Evolutionary conservation across 1,140 invertebrate genomes (phyloP).

Genomic region (Magallana gigas): DNA sequence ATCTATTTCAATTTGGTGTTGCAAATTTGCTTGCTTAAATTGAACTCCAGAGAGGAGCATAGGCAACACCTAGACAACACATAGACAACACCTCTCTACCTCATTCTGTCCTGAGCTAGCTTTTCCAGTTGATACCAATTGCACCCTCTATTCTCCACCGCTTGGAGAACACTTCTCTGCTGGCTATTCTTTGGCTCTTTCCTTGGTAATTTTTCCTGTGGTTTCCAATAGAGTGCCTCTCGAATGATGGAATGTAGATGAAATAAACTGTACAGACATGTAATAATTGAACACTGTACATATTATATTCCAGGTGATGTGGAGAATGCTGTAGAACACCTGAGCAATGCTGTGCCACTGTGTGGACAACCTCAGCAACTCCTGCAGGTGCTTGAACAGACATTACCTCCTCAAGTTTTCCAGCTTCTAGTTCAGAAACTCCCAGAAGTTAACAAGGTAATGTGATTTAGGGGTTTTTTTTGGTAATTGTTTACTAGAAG

Average conservation of each 20-base stretch:
- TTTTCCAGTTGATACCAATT: background rate
- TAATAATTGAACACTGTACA: too few species aligned
- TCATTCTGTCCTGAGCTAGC: background rate
- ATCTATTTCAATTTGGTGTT: too few species aligned
- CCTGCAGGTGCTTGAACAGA: constrained; percentile 95
- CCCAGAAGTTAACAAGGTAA: constrained; percentile 19
- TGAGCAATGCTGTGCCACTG: constrained; percentile 96
- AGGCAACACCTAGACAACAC: background rate
- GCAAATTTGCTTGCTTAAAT: background rate
- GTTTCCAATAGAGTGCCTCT: background rate
- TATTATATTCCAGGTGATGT: constrained; percentile 84
- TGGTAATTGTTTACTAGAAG: too few species aligned
- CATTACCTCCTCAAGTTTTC: constrained; percentile 94
- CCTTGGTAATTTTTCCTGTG: background rate
- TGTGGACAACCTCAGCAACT: constrained; percentile 96
- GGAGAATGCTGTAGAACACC: constrained; percentile 94
- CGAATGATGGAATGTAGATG: background rate
- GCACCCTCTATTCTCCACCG: background rate
- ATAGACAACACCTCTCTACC: background rate
- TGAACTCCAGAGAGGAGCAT: background rate
- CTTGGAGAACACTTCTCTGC: background rate
- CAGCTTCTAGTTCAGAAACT: constrained; percentile 88
- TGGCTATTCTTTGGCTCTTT: background rate
- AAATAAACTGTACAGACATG: too few species aligned
- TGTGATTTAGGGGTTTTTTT: background rate